Conservation (phyloP, 2,113 vertebrate species). For the Cygnus atratus region DNA sequence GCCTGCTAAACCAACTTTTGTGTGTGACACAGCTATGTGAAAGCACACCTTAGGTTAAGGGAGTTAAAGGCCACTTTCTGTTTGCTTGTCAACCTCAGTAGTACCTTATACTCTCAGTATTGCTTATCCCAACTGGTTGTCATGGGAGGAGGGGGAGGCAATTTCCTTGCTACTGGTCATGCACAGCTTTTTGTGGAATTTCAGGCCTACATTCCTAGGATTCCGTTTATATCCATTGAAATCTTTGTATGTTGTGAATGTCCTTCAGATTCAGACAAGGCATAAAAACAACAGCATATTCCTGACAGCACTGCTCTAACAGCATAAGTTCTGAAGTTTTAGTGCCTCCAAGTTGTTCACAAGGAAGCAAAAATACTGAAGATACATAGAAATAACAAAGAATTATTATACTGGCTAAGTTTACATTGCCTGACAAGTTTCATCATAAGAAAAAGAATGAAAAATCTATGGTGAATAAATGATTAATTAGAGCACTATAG, state of each 20-base stretch:
- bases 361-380: neutral
- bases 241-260: neutral
- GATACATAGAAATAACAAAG: neutral
- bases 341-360: neutral
- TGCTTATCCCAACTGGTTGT: neutral
- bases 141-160: neutral
- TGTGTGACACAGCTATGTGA: neutral
- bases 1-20: neutral
- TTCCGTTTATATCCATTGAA: neutral
- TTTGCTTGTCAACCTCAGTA: neutral
- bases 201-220: neutral
- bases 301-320: neutral
- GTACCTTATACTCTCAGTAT: neutral
- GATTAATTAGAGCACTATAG: neutral
- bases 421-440: neutral
- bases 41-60: neutral
- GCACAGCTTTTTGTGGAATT: neutral
- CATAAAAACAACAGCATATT: neutral
- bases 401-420: neutral
- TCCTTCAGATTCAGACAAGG: neutral
- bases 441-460: neutral
- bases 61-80: neutral
- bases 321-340: neutral
- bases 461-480: neutral
- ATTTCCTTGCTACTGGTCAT: neutral